A percentile compares a stretch with the other conserved stretches of the same genome.
Conservation (phyloP, 2,888 invertebrate genomes). For the Amphiduros pacificus region DNA sequence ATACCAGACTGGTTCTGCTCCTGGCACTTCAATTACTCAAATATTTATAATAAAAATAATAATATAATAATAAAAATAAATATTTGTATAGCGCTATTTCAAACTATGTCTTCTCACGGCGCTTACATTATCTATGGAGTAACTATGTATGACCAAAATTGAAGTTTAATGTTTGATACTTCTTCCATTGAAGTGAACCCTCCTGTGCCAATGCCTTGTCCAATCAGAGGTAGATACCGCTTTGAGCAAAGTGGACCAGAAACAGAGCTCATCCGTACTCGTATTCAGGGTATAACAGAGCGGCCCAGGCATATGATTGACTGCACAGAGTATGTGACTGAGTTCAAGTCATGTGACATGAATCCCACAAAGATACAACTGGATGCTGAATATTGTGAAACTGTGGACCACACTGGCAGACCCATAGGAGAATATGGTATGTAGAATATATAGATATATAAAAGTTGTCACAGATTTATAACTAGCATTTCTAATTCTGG, state of each 20-base stretch:
- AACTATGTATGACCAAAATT: too few relatives aligned
- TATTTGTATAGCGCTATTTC: too few relatives aligned
- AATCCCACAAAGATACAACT: constrained; percentile 86
- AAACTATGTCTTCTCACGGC: too few relatives aligned
- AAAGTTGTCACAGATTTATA: too few relatives aligned
- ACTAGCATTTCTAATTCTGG: too few relatives aligned
- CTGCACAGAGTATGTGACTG: constrained; percentile 90
- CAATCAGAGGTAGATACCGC: constrained; percentile 93
- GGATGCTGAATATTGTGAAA: constrained; percentile 92
- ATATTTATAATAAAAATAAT: too few relatives aligned
- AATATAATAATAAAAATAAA: too few relatives aligned
- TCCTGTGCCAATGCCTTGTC: constrained; percentile 89
- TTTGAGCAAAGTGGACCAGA: constrained; percentile 74
- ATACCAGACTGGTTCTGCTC: too few relatives aligned
- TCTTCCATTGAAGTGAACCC: constrained; percentile 55
- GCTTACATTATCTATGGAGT: too few relatives aligned
- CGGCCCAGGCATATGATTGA: constrained; percentile 82
- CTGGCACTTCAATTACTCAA: too few relatives aligned
- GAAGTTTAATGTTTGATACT: too few relatives aligned
- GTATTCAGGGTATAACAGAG: constrained; percentile 87
- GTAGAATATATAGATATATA: too few relatives aligned
- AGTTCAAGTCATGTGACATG: constrained; percentile 91
- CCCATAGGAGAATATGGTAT: constrained; percentile 77
- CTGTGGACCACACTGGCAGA: constrained; percentile 90
- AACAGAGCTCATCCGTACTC: constrained; percentile 73